Evolutionary conservation across 2,888 invertebrate species (phyloP), one percentile per base, ranked within the genome.

Genomic region (Cryptocheilus praepositus): DNA sequence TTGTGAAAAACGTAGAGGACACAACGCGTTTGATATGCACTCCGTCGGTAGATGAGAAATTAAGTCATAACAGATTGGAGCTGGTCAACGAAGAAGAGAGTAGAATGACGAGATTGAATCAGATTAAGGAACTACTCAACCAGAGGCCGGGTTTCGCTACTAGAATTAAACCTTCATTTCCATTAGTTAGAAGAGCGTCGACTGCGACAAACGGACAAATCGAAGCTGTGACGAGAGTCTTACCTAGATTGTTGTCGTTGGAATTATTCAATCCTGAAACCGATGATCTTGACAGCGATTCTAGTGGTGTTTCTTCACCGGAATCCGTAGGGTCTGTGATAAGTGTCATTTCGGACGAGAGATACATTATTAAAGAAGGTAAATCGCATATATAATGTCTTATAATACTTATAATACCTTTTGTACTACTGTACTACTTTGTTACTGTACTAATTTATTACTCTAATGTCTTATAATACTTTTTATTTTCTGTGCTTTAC

Each of bases 231-330:
- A 92, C 92, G 0, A 93, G 93, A 79, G 92, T 93, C 53, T 90
- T 95, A 64, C 95, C 95, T 0, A 93, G 95, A 73, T 89, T 96
- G 16, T 91, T 96, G 83, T 94, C 95, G 0, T 88, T 96, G 64
- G 96, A 96, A 84, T 90, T 96, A 3, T 97, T 96, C 84, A 96
- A 97, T 89, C 96, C 96, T 0, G 96, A 96, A 83, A 95, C 94
- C 5, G 96, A 97, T 85, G 96, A 97, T 82, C 92, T 96, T 88
- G 96, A 96, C 86, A 96, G 96, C 82, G 96, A 96, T 86, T 96
- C 95, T 0, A 95, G 95, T 82, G 94, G 94, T 3, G 94, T 95
- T 13, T 96, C 96, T 0, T 96, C 96, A 0, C 96, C 96, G 1
- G 96, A 96, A 85, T 96, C 96, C 1, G 93, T 95, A 1, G 95